Evolutionary conservation across 2,113 vertebrate species (phyloP).

Genomic region (Pseudolaguvia tuberculata): DNA sequence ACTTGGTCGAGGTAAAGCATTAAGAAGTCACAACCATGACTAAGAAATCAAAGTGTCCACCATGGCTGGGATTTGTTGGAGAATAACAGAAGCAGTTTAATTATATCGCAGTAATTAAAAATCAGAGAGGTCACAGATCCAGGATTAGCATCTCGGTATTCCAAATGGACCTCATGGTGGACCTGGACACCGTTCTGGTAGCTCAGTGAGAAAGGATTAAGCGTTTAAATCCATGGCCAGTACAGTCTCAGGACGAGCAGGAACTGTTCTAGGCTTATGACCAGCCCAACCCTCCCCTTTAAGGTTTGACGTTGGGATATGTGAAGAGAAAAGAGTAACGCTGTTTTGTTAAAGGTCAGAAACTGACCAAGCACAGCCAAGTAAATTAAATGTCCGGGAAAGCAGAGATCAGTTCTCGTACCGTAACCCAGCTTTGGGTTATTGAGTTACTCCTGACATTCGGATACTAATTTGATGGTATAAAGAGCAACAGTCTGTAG

Average conservation of each 20-base stretch:
- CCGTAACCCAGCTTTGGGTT: background rate
- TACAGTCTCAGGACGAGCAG: background rate
- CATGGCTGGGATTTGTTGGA: background rate
- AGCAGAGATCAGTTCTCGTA: background rate
- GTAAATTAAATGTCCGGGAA: background rate
- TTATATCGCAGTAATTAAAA: background rate
- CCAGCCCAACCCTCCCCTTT: no score
- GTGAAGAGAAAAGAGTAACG: background rate
- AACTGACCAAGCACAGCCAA: background rate
- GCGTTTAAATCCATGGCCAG: background rate
- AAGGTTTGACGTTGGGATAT: background rate
- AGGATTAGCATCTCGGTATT: background rate
- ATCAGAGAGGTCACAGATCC: background rate
- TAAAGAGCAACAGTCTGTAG: background rate
- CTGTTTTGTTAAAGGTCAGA: conserved; percentile 2
- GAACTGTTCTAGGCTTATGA: background rate
- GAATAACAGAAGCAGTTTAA: background rate
- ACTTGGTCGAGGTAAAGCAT: background rate
- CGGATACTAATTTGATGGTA: background rate
- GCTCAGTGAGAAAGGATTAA: background rate
- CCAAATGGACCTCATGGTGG: no score
- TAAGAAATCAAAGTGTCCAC: background rate
- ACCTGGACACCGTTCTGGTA: background rate
- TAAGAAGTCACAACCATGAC: background rate
- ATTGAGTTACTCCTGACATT: background rate